phyloP scores from a whole-genome alignment of 1,140 invertebrate genomes.

The Dolichoris vasculosae region DNA sequence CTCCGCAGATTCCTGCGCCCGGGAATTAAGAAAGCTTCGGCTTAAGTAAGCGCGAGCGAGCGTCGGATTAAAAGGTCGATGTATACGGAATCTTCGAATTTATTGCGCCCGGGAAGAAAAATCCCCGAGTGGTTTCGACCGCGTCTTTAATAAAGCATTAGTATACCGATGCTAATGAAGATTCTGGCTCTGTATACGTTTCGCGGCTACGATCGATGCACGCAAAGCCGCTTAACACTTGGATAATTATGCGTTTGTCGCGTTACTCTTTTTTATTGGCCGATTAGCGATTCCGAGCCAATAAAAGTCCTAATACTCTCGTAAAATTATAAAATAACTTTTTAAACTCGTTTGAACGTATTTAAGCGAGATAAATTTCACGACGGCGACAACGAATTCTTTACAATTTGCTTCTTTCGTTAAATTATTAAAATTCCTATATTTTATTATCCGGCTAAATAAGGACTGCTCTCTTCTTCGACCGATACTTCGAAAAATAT shows the following conservation, averaged over 20 bases:
- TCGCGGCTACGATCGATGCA: neutral
- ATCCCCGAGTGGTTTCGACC: neutral
- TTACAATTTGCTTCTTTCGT: neutral
- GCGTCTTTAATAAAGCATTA: conserved; percentile 26
- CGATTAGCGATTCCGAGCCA: neutral
- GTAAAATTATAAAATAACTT: conserved; percentile 18
- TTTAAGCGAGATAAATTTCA: neutral
- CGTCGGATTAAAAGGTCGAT: conserved; percentile 38
- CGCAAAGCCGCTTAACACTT: neutral
- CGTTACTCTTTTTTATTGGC: conserved; percentile 6
- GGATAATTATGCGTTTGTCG: conserved; percentile 6
- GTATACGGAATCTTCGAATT: conserved; percentile 20
- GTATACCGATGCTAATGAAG: conserved; percentile 33
- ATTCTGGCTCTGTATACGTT: neutral
- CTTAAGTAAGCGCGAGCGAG: neutral
- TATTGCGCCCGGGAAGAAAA: neutral
- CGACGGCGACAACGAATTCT: neutral
- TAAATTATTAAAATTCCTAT: neutral
- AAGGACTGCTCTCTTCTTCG: no score
- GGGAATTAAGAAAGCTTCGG: conserved; percentile 5
- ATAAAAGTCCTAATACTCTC: conserved; percentile 5
- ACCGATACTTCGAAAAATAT: neutral
- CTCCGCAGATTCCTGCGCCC: neutral
- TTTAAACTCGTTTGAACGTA: neutral
- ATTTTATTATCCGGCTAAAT: neutral